These are phyloP conservation scores for Origma solitaria DNA, from an alignment of 2,113 vertebrate genomes.

Conservation along the genomic window DNA sequence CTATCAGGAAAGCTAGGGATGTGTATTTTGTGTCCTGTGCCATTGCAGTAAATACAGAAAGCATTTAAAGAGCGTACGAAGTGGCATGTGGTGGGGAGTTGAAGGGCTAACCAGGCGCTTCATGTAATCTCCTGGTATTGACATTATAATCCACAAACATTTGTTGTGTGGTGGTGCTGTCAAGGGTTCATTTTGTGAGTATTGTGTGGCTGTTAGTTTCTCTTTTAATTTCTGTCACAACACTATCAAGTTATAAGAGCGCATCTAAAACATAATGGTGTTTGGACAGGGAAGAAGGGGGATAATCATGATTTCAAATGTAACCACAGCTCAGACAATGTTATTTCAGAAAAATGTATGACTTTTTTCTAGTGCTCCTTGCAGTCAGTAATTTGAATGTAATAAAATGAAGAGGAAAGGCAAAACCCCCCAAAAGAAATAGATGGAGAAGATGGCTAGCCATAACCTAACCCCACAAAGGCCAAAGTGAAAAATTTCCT, in stretches of 20 bases:
- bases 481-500: neutral
- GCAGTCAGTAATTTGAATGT: neutral
- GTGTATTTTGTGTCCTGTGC: neutral
- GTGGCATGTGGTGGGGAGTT: neutral
- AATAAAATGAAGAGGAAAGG: neutral
- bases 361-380: neutral
- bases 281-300: constrained; percentile 30
- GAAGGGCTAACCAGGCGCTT: neutral
- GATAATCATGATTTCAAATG: constrained; percentile 31
- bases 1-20: neutral
- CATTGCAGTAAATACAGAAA: neutral
- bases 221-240: constrained; percentile 16
- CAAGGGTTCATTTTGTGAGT: neutral
- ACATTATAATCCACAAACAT: neutral
- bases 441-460: neutral
- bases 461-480: neutral
- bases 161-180: neutral
- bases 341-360: neutral
- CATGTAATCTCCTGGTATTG: neutral
- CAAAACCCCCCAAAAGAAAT: neutral
- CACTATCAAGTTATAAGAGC: neutral
- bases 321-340: constrained; percentile 17
- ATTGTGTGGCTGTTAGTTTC: neutral
- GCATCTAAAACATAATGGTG: constrained; percentile 12
- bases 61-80: neutral